phyloP scores from a whole-genome alignment of 2,113 vertebrate genomes.

The Nestor notabilis region DNA sequence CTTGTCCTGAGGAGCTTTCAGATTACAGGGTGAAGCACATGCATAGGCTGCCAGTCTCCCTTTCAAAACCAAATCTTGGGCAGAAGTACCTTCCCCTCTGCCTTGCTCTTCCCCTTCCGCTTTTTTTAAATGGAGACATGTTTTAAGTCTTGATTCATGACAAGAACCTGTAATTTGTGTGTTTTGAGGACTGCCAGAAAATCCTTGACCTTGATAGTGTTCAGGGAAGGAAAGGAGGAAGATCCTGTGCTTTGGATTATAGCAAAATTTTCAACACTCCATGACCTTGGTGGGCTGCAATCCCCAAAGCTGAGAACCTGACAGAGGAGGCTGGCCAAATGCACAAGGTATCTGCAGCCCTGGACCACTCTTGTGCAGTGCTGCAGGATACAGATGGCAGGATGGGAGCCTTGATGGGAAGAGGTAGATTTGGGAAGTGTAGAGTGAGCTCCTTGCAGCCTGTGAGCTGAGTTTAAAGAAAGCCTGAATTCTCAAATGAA shows the following conservation, averaged over 20 bases:
- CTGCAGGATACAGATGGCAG: not conserved
- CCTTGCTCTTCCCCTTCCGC: not conserved
- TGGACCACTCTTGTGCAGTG: not conserved
- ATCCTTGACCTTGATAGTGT: not conserved
- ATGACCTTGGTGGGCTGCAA: not conserved
- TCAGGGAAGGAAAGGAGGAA: not conserved
- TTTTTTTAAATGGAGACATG: not conserved
- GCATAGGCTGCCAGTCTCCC: not conserved
- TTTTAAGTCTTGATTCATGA: not conserved
- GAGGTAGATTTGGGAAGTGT: not conserved
- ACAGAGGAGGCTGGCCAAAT: not conserved
- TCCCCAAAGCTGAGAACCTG: not conserved
- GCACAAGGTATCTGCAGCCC: not conserved
- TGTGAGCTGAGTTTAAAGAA: not conserved
- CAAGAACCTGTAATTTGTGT: not conserved
- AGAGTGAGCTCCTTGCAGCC: not conserved
- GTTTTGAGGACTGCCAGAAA: conserved; percentile 13
- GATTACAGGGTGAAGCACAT: not conserved
- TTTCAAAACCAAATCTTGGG: not conserved
- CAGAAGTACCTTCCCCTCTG: not conserved
- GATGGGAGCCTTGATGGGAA: not conserved
- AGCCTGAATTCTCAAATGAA: not conserved
- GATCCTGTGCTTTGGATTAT: not conserved
- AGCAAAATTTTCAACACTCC: not conserved
- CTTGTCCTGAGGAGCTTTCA: not conserved